Evolutionary conservation across 2,888 invertebrate species (phyloP), one percentile per base, ranked within the genome.

Genomic region (Idaea biselata): DNA sequence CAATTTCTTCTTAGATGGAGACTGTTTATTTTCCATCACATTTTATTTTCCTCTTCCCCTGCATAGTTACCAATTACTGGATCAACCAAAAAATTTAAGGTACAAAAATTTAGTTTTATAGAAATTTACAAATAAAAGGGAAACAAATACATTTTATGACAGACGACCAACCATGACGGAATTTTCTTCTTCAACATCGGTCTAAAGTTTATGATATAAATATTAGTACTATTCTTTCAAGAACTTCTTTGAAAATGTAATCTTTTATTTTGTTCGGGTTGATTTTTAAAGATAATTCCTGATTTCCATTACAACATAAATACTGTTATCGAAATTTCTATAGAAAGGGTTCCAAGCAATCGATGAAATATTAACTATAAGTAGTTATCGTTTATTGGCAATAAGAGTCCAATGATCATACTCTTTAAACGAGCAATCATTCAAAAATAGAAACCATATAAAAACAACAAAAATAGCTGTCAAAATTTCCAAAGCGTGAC

Each of bases 11-110:
- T 87, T 86, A 67, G 87, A 88, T 83, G 86, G 83, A 78, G 78
- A 76, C 80, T 85, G 82, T 80, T 89, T 90, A 90, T 86, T 86
- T 89, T 91, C 91, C 91, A 92, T 92, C 82, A 91, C 91, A 90
- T 88, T 83, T 85, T 86, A 87, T 83, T 89, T 83, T 88, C 75
- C 80, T 88, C 81, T 80, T 87, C 70, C 82, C 82, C 76, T 85
- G 84, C 89, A 91, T 90, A 90, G 78, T 87, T 90, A 79, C 70
- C 69, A 74, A 74, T 76, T 77, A 72, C 73, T 67, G 71, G 64
- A 67, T 76, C 73, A 71, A 73, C 68, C 67, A 70, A 71, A 71
- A 72, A 75, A 60, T 68, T 65, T 71, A 69, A 73, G 67, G 64
- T 72, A 81, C 78, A 76, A 76, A 77, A 85, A 84, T 83, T 87